Percentiles rank a stretch among this genome's conserved stretches.
These are phyloP conservation scores for Fratercula arctica DNA, from an alignment of 2,797 vertebrate genomes.

Conservation along the genomic window DNA sequence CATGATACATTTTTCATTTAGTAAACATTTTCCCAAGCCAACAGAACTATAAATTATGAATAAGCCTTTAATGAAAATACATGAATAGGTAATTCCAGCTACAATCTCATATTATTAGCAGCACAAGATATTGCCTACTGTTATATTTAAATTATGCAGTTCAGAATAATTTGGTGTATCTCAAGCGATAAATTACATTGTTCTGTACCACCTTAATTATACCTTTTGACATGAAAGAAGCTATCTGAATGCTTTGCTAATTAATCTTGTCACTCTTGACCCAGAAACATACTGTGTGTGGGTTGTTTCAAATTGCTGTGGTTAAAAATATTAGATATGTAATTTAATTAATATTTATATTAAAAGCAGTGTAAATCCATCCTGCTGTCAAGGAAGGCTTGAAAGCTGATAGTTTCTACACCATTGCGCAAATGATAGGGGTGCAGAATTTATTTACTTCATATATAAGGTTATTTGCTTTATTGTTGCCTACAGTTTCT, in stretches of 20 bases:
- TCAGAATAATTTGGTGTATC: constrained; percentile 3
- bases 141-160: constrained; percentile 49
- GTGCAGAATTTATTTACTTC: background rate
- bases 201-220: constrained; percentile 44
- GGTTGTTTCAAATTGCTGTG: constrained; percentile 6
- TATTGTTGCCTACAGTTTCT: background rate
- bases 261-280: constrained; percentile 53
- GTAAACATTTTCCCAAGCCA: constrained; percentile 28
- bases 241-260: constrained; percentile 15
- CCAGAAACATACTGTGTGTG: background rate
- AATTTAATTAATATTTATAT: constrained; percentile 34
- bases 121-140: background rate
- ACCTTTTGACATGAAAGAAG: constrained; percentile 42
- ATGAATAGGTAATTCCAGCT: constrained; percentile 17
- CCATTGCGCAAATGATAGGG: background rate
- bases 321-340: constrained; percentile 40
- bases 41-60: constrained; percentile 35
- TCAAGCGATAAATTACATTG: constrained; percentile 42
- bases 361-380: background rate
- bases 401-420: background rate
- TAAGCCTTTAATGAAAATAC: constrained; percentile 36
- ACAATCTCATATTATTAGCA: constrained; percentile 13
- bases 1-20: background rate
- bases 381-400: background rate
- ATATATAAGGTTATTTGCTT: background rate